These are phyloP conservation scores for Drosophila cognata DNA, from an alignment of 2,888 invertebrate genomes.

Conservation along the genomic window DNA sequence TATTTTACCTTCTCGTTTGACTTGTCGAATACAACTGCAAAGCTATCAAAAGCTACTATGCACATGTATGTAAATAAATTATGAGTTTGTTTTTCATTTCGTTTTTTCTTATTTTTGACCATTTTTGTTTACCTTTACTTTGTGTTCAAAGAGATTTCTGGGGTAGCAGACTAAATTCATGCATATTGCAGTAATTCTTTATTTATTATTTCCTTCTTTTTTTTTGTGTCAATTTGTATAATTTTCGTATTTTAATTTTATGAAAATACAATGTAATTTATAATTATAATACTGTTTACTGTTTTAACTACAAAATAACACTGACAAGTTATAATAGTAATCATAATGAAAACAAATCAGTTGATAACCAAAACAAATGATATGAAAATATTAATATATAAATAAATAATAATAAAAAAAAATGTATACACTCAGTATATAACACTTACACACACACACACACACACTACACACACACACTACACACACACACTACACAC, in stretches of 20 bases:
- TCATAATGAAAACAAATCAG: constrained; percentile 64
- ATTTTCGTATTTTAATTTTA: constrained; percentile 62
- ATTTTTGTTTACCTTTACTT: constrained; percentile 28
- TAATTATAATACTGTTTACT: constrained; percentile 58
- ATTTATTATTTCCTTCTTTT: constrained; percentile 30
- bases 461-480: constrained; percentile 7
- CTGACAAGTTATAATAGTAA: constrained; percentile 71
- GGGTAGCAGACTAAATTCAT: constrained; percentile 85
- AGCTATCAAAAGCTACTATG: constrained; percentile 37
- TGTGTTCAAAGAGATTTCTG: constrained; percentile 76
- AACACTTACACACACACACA: constrained; percentile 17
- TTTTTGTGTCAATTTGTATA: constrained; percentile 44
- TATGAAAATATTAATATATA: constrained; percentile 68
- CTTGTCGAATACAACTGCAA: constrained; percentile 45
- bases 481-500: constrained; percentile 11
- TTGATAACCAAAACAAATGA: constrained; percentile 65
- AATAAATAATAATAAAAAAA: constrained; percentile 57
- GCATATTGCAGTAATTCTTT: constrained; percentile 67
- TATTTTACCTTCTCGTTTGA: constrained; percentile 34
- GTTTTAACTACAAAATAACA: constrained; percentile 73
- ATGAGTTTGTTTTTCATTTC: constrained; percentile 23
- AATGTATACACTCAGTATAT: constrained; percentile 53
- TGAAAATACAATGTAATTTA: constrained; percentile 68
- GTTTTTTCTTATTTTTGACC: constrained; percentile 5
- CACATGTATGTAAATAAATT: constrained; percentile 29